Evolutionary conservation across 1,140 invertebrate genomes (phyloP).

Genomic region (Sogatella furcifera): DNA sequence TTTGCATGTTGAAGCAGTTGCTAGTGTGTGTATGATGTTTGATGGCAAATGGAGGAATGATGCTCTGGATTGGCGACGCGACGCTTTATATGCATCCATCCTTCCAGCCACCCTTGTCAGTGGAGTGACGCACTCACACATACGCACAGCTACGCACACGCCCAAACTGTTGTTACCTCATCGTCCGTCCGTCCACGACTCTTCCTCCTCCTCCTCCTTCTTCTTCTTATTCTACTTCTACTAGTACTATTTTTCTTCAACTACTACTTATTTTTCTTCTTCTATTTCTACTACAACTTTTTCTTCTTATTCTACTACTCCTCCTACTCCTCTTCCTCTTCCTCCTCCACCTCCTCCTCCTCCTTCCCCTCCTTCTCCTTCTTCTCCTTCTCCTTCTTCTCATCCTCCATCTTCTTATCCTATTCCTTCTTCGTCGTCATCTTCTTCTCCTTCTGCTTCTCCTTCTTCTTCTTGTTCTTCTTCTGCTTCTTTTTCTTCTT

Average conservation of each 20-base stretch:
- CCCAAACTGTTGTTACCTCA: too few relatives aligned
- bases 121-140: too few relatives aligned
- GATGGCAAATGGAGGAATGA: too few relatives aligned
- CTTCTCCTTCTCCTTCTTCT: conserved; percentile 6
- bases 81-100: too few relatives aligned
- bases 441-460: neutral
- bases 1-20: too few relatives aligned
- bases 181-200: too few relatives aligned
- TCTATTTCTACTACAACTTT: neutral
- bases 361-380: conserved; percentile 1
- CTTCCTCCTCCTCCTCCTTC: too few relatives aligned
- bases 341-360: neutral
- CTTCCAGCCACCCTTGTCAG: too few relatives aligned
- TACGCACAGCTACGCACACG: neutral
- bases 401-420: neutral
- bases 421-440: conserved; percentile 3
- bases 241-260: neutral
- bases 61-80: too few relatives aligned
- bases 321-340: conserved; percentile 2
- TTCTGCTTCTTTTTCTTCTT: neutral
- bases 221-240: neutral
- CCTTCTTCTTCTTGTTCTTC: neutral
- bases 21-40: too few relatives aligned
- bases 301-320: neutral
- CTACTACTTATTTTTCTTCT: neutral